Percentiles rank a stretch among this genome's conserved stretches.
phyloP scores from a whole-genome alignment of 2,888 invertebrate genomes.

The Tridacna gigas region DNA sequence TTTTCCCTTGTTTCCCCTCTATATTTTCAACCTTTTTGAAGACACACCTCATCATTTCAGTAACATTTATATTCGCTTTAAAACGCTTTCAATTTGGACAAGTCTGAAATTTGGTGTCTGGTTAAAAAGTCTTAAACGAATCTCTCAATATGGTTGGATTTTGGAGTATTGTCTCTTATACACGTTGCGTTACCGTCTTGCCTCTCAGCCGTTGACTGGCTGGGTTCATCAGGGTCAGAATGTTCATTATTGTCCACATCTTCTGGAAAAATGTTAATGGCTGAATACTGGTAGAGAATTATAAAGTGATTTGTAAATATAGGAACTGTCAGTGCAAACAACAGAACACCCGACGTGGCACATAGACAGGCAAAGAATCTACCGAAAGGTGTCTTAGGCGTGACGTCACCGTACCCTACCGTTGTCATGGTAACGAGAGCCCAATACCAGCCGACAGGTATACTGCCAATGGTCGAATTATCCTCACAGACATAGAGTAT shows the following conservation, averaged over 20 bases:
- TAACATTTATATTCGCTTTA: too few relatives aligned
- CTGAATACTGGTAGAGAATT: conserved; percentile 48
- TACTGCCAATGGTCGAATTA: conserved; percentile 35
- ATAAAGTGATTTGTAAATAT: conserved; percentile 60
- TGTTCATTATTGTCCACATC: not conserved
- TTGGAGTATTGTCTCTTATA: too few relatives aligned
- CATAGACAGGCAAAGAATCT: conserved; percentile 44
- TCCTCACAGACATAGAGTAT: conserved; percentile 50
- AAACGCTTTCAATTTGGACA: too few relatives aligned
- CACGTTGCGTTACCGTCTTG: not conserved
- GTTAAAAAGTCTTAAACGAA: not conserved
- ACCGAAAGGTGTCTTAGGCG: conserved; percentile 37
- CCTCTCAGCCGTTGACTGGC: not conserved
- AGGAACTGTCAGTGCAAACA: conserved; percentile 59
- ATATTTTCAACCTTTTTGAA: too few relatives aligned
- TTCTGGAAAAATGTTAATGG: not conserved
- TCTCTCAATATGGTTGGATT: not conserved
- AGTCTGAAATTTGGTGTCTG: too few relatives aligned
- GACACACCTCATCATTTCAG: too few relatives aligned
- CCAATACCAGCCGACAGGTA: conserved; percentile 59
- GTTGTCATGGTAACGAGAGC: conserved; percentile 59
- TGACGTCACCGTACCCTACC: conserved; percentile 59
- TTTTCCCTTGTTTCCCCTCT: too few relatives aligned
- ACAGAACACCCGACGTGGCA: conserved; percentile 46
- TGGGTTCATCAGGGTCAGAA: not conserved